Evolutionary conservation across 2,888 invertebrate species (phyloP), one percentile per base, ranked within the genome.

Genomic region (Dorcus parallelipipedus): DNA sequence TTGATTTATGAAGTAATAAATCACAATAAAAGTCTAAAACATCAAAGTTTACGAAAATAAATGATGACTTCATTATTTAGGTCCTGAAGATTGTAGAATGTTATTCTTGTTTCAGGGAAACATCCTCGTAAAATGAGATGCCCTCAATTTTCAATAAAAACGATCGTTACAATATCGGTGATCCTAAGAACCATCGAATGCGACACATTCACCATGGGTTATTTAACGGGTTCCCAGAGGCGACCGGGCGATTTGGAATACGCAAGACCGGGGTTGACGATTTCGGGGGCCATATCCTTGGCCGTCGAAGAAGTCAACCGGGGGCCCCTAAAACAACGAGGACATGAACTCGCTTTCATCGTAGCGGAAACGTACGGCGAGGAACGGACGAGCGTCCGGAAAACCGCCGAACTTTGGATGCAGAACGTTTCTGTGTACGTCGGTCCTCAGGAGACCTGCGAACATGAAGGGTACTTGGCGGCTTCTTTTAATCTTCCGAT

Each of bases 401-500:
- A 88, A 80, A 94, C 94, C 33, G 95, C 95, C 1, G 83, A 90
- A 10, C 79, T 95, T 43, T 93, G 94, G 90, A 89, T 87, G 50
- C 56, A 54, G 64, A 91, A 94, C 71, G 87, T 96, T 54, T 88
- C 91, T 2, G 95, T 87, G 39, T 95, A 93, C 75, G 91, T 97
- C 67, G 96, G 95, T 0, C 92, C 92, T 0, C 91, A 92, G 73
- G 93, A 93, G 76, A 92, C 94, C 0, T 95, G 96, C 76, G 87
- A 93, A 17, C 94, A 95, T 77, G 96, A 97, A 78, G 96, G 93
- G 0, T 86, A 91, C 66, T 91, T 97, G 87, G 95, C 96, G 0
- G 91, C 95, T 1, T 91, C 95, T 43, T 95, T 96, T 79, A 95
- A 96, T 78, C 81, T 95, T 50, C 95, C 95, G 4, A 96, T 97